Percentiles rank a stretch among this genome's conserved stretches.
These are phyloP conservation scores for Sander lucioperca DNA, from an alignment of 2,113 vertebrate genomes.

Conservation along the genomic window DNA sequence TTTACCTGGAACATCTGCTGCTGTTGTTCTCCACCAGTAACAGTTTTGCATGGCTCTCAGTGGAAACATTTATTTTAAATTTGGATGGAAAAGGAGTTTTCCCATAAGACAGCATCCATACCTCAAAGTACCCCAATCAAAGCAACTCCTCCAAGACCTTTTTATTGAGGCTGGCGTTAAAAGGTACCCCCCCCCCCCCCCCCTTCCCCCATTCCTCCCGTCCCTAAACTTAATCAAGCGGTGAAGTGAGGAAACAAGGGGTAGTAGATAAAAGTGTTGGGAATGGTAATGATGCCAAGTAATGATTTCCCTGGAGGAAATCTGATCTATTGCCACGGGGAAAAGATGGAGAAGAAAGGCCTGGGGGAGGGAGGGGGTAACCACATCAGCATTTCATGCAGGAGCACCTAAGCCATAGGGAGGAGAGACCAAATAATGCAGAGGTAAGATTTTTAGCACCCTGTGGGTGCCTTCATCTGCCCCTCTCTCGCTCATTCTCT, in stretches of 20 bases:
- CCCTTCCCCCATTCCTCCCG: conserved; percentile 26
- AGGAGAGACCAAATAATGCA: conserved; percentile 66
- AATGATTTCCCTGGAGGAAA: conserved; percentile 97
- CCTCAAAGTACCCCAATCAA: conserved; percentile 61
- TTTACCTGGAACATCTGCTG: conserved; percentile 65
- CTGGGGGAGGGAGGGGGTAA: conserved; percentile 58
- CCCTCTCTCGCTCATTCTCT: conserved; percentile 2
- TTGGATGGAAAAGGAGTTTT: conserved; percentile 16
- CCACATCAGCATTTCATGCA: conserved; percentile 81
- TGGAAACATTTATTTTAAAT: conserved; percentile 36
- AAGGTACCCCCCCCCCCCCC: conserved; percentile 21
- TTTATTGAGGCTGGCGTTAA: conserved; percentile 67
- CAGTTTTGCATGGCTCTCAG: conserved; percentile 6
- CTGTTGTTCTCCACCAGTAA: conserved; percentile 41
- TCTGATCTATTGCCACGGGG: conserved; percentile 95
- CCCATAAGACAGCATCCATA: conserved; percentile 45
- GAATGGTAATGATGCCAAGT: conserved; percentile 97
- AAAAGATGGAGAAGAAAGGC: conserved; percentile 85
- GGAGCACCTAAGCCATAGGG: conserved; percentile 64
- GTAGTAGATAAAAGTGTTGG: conserved; percentile 92
- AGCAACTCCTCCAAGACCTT: conserved; percentile 53
- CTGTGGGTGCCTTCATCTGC: conserved; percentile 50
- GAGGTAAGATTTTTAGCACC: conserved; percentile 70
- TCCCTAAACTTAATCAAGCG: conserved; percentile 90
- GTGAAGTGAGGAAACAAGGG: conserved; percentile 91